These are phyloP conservation scores for Cardiocondyla obscurior DNA, from an alignment of 1,140 invertebrate genomes.

Conservation along the genomic window DNA sequence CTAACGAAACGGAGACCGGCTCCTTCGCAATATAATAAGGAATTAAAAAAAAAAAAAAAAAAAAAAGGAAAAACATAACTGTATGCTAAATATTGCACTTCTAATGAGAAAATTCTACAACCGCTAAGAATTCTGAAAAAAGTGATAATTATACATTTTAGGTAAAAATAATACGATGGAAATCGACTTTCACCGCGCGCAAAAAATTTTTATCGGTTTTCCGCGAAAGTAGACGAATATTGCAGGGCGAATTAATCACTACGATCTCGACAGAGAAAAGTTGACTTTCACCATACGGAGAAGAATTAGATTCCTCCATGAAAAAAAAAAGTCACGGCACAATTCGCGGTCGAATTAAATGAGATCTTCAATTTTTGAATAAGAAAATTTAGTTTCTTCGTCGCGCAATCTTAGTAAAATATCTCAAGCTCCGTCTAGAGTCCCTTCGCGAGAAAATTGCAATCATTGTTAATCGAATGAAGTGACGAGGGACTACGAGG, in stretches of 20 bases:
- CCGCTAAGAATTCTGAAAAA: not conserved
- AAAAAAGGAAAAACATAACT: not conserved
- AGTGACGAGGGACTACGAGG: constrained; percentile 77
- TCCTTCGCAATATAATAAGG: constrained; percentile 2
- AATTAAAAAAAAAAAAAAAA: not conserved
- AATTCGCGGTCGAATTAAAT: not conserved
- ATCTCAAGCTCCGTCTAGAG: not conserved
- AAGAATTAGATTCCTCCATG: not conserved
- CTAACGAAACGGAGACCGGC: constrained; percentile 11
- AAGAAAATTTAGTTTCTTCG: not conserved
- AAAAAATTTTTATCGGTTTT: constrained; percentile 5
- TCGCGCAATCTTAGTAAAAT: constrained; percentile 14
- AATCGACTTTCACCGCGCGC: constrained; percentile 27
- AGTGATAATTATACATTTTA: not conserved
- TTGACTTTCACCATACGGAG: not conserved
- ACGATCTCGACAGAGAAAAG: not conserved
- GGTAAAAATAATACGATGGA: not conserved
- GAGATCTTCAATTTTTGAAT: not conserved
- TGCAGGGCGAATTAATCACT: constrained; percentile 8
- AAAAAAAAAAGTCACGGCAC: constrained; percentile 3
- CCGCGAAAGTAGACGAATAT: constrained; percentile 1
- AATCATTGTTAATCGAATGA: not conserved
- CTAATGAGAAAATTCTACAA: not conserved
- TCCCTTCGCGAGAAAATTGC: not conserved
- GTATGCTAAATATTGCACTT: constrained; percentile 25